Evolutionary conservation across 2,113 vertebrate genomes (phyloP).

Genomic region (Silurus meridionalis): DNA sequence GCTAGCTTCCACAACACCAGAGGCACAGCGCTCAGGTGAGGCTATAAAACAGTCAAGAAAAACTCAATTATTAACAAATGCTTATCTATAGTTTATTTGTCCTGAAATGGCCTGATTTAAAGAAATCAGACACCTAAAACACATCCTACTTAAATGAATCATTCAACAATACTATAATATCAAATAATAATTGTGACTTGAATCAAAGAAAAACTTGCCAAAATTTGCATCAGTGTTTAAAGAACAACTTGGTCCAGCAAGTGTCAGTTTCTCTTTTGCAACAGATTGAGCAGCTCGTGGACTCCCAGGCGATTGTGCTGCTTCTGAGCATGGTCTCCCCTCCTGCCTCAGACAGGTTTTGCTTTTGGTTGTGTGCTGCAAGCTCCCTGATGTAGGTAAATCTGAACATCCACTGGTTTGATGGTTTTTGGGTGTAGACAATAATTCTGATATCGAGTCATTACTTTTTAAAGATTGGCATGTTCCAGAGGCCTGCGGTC

Average conservation of each 20-base stretch:
- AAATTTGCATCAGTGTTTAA: conserved; percentile 34
- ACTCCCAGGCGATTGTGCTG: conserved; percentile 40
- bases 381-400: conserved; percentile 34
- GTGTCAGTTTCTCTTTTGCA: conserved; percentile 63
- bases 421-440: conserved; percentile 13
- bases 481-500: conserved; percentile 19
- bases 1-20: conserved; percentile 67
- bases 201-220: conserved; percentile 69
- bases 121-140: neutral
- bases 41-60: conserved; percentile 44
- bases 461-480: conserved; percentile 24
- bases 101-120: neutral
- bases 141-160: neutral
- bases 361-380: conserved; percentile 28
- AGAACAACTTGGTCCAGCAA: conserved; percentile 54
- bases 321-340: conserved; percentile 33
- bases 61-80: neutral
- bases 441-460: neutral
- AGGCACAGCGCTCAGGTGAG: conserved; percentile 52
- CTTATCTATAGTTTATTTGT: neutral
- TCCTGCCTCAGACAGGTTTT: conserved; percentile 33
- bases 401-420: conserved; percentile 45
- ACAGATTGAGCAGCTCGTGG: conserved; percentile 22
- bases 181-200: neutral
- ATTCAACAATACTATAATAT: neutral